Evolutionary conservation across 2,113 vertebrate genomes (phyloP).

Genomic region (Pandion haliaetus): DNA sequence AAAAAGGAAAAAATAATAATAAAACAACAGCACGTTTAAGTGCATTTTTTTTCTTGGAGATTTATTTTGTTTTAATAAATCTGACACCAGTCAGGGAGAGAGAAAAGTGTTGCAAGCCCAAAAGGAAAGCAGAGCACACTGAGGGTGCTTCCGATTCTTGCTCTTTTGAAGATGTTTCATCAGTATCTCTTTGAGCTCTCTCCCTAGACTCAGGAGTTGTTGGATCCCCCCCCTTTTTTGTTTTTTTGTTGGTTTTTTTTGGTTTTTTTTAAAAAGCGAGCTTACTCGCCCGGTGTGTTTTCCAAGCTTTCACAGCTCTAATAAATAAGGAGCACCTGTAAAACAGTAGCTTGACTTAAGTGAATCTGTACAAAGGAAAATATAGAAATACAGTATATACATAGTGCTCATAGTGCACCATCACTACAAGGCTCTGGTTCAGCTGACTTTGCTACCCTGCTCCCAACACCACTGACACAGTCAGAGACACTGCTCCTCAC

Average conservation of each 20-base stretch:
- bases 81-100: conserved; percentile 77
- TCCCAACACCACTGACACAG: not conserved
- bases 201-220: conserved; percentile 61
- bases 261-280: conserved; percentile 78
- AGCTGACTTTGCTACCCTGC: not conserved
- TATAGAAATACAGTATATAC: conserved; percentile 87
- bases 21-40: conserved; percentile 71
- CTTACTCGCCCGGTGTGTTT: conserved; percentile 75
- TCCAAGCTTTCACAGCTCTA: conserved; percentile 81
- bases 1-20: conserved; percentile 6
- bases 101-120: conserved; percentile 60
- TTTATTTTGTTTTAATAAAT: conserved; percentile 83
- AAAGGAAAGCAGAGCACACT: conserved; percentile 49
- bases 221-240: conserved; percentile 5
- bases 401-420: conserved; percentile 71
- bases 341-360: conserved; percentile 84
- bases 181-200: conserved; percentile 69
- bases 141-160: conserved; percentile 50
- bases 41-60: conserved; percentile 75
- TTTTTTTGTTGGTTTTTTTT: not conserved
- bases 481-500: not conserved
- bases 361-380: conserved; percentile 84
- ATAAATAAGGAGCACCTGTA: conserved; percentile 86
- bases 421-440: conserved; percentile 66
- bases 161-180: conserved; percentile 44